phyloP scores from a whole-genome alignment of 2,888 invertebrate genomes.

The Loripinus fragilis region DNA sequence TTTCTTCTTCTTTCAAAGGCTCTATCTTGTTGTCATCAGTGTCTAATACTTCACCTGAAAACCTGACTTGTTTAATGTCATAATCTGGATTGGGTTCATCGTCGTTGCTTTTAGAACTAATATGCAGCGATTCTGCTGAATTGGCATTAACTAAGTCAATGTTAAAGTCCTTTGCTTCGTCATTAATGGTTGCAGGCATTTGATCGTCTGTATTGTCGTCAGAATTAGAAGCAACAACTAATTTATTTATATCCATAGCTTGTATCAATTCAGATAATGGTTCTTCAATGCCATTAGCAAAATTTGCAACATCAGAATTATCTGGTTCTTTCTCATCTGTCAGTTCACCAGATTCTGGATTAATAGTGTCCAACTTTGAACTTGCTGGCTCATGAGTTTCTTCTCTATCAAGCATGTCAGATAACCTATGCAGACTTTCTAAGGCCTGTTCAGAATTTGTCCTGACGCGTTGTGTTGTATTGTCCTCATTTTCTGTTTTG shows the following conservation, averaged over 20 bases:
- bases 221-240: background rate
- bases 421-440: background rate
- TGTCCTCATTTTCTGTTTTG: background rate
- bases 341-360: background rate
- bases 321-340: background rate
- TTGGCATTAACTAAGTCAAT: background rate
- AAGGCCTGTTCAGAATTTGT: conserved; percentile 2
- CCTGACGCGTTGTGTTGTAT: background rate
- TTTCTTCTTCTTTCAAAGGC: conserved; percentile 46
- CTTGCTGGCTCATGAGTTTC: background rate
- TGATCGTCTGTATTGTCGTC: too few species aligned
- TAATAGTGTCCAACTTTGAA: background rate
- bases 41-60: conserved; percentile 59
- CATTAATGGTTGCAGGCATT: background rate
- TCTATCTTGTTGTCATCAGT: conserved; percentile 56
- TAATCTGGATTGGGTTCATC: conserved; percentile 73
- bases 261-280: background rate
- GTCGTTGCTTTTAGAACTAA: background rate
- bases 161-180: background rate
- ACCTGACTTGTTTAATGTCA: conserved; percentile 70
- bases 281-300: background rate
- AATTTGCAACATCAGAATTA: too few species aligned
- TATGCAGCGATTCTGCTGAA: background rate
- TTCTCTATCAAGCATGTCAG: background rate
- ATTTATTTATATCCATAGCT: background rate